phyloP scores from a whole-genome alignment of 2,888 invertebrate species.

The Cyclophora punctaria region DNA sequence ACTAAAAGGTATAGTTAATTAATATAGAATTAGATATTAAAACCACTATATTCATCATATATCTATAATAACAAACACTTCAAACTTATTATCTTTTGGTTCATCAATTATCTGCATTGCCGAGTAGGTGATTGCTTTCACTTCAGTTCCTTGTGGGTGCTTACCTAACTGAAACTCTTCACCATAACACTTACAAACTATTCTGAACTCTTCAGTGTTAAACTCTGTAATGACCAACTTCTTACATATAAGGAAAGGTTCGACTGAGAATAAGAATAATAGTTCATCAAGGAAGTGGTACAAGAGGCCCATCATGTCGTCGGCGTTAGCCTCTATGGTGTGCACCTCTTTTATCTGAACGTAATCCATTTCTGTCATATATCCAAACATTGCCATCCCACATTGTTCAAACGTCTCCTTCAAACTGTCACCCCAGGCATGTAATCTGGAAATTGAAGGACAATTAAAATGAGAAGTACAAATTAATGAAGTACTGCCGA shows the following conservation, averaged over 20 bases:
- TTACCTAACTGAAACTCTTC: conserved; percentile 94
- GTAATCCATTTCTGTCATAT: conserved; percentile 93
- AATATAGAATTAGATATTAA: too few species aligned
- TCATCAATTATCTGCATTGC: conserved; percentile 95
- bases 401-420: conserved; percentile 96
- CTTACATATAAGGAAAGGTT: conserved; percentile 90
- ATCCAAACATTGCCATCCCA: conserved; percentile 97
- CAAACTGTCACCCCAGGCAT: conserved; percentile 92
- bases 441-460: conserved; percentile 77
- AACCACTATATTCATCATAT: conserved; percentile 75
- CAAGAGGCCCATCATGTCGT: conserved; percentile 90
- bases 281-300: conserved; percentile 97
- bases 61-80: conserved; percentile 98
- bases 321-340: conserved; percentile 90
- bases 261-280: conserved; percentile 92
- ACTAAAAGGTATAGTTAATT: conserved; percentile 4
- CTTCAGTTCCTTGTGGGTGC: conserved; percentile 98
- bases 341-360: conserved; percentile 87
- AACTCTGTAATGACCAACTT: conserved; percentile 92
- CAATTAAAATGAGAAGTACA: too few species aligned
- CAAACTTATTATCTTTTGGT: conserved; percentile 81
- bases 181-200: conserved; percentile 89
- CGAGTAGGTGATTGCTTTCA: conserved; percentile 99
- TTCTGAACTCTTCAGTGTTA: conserved; percentile 85
- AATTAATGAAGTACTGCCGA: too few species aligned